These are phyloP conservation scores for Bombyx mandarina DNA, from an alignment of 1,140 invertebrate species.

Conservation along the genomic window DNA sequence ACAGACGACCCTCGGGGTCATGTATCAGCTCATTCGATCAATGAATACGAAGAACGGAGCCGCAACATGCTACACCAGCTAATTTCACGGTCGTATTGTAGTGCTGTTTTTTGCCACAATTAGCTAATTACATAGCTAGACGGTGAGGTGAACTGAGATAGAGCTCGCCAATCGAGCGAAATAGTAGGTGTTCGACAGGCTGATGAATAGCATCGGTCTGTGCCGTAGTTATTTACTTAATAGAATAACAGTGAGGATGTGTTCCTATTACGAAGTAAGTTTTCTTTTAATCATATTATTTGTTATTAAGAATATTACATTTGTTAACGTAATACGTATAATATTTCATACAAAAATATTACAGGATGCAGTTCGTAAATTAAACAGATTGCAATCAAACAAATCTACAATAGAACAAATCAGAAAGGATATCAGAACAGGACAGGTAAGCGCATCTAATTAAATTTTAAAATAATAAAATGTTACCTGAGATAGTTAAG, in stretches of 20 bases:
- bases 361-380: conserved; percentile 76
- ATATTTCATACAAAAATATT: background rate
- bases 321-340: no score
- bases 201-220: conserved; percentile 32
- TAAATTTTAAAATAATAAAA: background rate
- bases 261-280: no score
- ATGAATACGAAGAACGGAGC: no score
- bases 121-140: no score
- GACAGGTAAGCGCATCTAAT: conserved; percentile 10
- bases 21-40: no score
- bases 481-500: background rate
- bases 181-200: conserved; percentile 16
- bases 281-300: no score
- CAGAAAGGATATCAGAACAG: conserved; percentile 44
- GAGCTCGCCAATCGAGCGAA: background rate
- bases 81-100: no score
- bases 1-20: no score
- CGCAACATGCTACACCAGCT: no score
- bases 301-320: no score
- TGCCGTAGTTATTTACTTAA: conserved; percentile 30
- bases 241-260: conserved; percentile 31
- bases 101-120: no score
- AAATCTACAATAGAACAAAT: conserved; percentile 71
- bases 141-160: background rate
- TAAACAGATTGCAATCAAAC: conserved; percentile 82